Evolutionary conservation across 2,888 invertebrate genomes (phyloP), one percentile per base, ranked within the genome.

Genomic region (Acrocyrtus sp.): DNA sequence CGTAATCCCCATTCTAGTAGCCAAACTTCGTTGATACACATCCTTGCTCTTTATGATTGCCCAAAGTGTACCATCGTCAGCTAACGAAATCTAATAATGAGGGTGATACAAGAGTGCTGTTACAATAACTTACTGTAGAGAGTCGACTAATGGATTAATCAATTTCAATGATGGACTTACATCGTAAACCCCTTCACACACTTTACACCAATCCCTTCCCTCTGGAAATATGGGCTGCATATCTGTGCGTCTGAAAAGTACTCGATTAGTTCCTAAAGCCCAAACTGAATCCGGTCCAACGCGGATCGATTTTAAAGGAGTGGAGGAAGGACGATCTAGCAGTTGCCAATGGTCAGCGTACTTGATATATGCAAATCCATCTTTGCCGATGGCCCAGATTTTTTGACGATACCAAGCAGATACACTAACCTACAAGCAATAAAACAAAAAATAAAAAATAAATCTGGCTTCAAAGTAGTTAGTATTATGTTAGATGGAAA

Each of bases 331-430:
- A 4, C 90, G 87, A 83, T 95, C 94, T 66, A 96, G 47, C 15
- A 80, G 41, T 41, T 79, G 77, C 78, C 78, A 80, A 50, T 75
- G 67, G 26, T 75, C 70, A n/a, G 65, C 57, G 41, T 80, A 80
- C 3, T 72, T 57, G 19, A 80, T 80, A 84, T 91, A 95, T 2
- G 93, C 89, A 78, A 93, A 91, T 41, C 96, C 96, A 85, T 93
- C 94, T 82, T 90, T 89, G 0, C 94, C 94, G 17, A 94, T 89
- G 0, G 93, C 92, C 96, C 96, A 96, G 29, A 94, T 90, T 82
- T 89, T 88, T 48, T 87, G 87, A 21, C 87, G 85, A 21, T 90
- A 88, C 17, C 90, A 90, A 75, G 91, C 90, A 80, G 91, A 91
- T 77, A 94, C 91, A 62, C 90, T 91, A 43, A 89, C 61, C 79